Evolutionary conservation across 2,797 vertebrate genomes (phyloP).

Genomic region (Tamandua tetradactyla): DNA sequence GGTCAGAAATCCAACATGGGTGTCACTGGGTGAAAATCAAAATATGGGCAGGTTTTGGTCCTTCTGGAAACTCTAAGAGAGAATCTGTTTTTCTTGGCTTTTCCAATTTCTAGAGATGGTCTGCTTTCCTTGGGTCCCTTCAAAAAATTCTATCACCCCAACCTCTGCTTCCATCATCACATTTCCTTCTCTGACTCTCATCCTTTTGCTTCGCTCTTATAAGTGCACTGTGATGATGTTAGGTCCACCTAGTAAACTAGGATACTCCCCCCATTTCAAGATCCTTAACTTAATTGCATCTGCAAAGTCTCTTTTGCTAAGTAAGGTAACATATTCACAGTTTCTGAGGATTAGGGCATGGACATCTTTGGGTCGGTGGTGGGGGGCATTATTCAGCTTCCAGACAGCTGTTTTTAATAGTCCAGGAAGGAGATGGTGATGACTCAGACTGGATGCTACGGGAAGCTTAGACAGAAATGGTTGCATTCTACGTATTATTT

Average conservation of each 20-base stretch:
- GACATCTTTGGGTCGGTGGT: not conserved
- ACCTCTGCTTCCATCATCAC: not conserved
- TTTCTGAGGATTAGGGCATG: not conserved
- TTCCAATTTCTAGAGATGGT: not conserved
- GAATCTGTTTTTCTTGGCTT: not conserved
- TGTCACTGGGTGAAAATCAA: not conserved
- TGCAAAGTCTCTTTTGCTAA: not conserved
- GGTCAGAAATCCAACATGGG: not conserved
- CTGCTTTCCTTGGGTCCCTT: not conserved
- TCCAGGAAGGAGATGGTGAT: not conserved
- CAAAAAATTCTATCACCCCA: not conserved
- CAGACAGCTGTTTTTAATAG: not conserved
- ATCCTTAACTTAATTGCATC: not conserved
- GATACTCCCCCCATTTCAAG: not conserved
- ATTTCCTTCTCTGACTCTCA: not conserved
- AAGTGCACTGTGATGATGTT: not conserved
- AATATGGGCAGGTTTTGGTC: not conserved
- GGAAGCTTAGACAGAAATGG: not conserved
- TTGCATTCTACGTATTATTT: not conserved
- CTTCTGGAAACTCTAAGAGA: not conserved
- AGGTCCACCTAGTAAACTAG: not conserved
- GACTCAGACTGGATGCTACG: not conserved
- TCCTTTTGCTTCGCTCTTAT: not conserved
- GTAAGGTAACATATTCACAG: not conserved
- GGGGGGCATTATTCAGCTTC: not conserved